phyloP scores from a whole-genome alignment of 2,113 vertebrate genomes.

The Dasyornis broadbenti region DNA sequence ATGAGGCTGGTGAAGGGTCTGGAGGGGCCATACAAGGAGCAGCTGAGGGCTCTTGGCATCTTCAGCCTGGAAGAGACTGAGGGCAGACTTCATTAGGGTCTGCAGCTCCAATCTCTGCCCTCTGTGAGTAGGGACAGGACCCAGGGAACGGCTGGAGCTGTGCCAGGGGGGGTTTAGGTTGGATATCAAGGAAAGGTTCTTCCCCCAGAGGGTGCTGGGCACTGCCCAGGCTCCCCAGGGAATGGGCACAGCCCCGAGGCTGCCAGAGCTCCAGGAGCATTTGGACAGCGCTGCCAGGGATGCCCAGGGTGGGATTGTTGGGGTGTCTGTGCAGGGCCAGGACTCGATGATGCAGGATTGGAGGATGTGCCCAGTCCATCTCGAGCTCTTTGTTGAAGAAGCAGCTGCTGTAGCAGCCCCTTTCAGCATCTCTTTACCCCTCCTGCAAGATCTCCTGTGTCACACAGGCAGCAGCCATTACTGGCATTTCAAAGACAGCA shows the following conservation, averaged over 20 bases:
- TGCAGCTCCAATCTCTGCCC: neutral
- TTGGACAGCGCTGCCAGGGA: fast-evolving
- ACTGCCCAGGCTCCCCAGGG: neutral
- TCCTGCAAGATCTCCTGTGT: neutral
- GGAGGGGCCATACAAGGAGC: neutral
- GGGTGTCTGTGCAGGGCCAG: neutral
- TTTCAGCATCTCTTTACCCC: neutral
- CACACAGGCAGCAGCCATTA: fast-evolving
- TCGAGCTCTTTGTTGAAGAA: neutral
- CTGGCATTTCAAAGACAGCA: neutral
- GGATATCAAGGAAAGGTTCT: fast-evolving
- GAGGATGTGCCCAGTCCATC: neutral
- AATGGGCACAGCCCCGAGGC: neutral
- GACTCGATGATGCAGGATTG: fast-evolving
- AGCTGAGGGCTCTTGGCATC: neutral
- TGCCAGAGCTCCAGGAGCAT: neutral
- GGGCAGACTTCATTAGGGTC: neutral
- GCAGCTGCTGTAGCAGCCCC: neutral
- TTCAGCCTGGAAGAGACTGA: neutral
- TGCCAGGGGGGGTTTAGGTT: fast-evolving
- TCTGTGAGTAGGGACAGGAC: neutral
- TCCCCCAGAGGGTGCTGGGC: neutral
- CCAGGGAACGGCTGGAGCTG: fast-evolving
- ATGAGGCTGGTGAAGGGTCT: neutral
- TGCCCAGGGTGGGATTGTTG: neutral